Evolutionary conservation across 2,797 vertebrate genomes (phyloP).

Genomic region (Neosilurus mollespiculum): DNA sequence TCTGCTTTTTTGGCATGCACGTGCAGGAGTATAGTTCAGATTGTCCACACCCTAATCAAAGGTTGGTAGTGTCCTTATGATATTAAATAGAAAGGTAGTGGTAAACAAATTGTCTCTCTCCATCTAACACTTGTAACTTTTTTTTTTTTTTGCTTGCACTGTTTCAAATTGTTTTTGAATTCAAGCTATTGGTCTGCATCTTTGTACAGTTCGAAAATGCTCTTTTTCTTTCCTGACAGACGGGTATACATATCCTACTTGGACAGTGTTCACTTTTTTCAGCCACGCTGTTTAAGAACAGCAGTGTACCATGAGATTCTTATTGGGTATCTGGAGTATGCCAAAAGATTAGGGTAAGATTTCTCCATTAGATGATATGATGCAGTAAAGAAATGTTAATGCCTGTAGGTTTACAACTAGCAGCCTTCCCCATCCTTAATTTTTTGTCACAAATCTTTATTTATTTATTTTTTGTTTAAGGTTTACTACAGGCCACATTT

Average conservation of each 20-base stretch:
- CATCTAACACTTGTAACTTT: neutral
- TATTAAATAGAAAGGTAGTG: neutral
- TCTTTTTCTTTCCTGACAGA: slow-evolving; percentile 64
- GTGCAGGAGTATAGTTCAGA: slow-evolving; percentile 98
- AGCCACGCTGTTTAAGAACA: slow-evolving; percentile 89
- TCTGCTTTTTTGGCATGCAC: slow-evolving; percentile 99
- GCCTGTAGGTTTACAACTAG: neutral
- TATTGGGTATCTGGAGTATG: slow-evolving; percentile 96
- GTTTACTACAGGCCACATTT: slow-evolving; percentile 95
- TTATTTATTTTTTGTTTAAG: slow-evolving; percentile 65
- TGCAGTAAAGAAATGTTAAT: neutral
- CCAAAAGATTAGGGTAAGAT: slow-evolving; percentile 90
- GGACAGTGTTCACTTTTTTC: slow-evolving; percentile 98
- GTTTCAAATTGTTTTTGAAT: neutral
- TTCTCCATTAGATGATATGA: neutral
- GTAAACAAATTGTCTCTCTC: neutral
- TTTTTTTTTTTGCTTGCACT: neutral
- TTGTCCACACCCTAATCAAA: slow-evolving; percentile 96
- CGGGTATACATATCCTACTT: slow-evolving; percentile 98
- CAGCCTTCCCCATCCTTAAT: too few relatives aligned
- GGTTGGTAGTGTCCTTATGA: slow-evolving; percentile 67
- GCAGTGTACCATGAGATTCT: slow-evolving; percentile 97
- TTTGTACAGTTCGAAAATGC: neutral
- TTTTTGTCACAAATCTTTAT: too few relatives aligned
- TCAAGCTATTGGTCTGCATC: neutral